These are phyloP conservation scores for Branchinecta sandiegonensis DNA, from an alignment of 2,888 invertebrate genomes.

Conservation along the genomic window DNA sequence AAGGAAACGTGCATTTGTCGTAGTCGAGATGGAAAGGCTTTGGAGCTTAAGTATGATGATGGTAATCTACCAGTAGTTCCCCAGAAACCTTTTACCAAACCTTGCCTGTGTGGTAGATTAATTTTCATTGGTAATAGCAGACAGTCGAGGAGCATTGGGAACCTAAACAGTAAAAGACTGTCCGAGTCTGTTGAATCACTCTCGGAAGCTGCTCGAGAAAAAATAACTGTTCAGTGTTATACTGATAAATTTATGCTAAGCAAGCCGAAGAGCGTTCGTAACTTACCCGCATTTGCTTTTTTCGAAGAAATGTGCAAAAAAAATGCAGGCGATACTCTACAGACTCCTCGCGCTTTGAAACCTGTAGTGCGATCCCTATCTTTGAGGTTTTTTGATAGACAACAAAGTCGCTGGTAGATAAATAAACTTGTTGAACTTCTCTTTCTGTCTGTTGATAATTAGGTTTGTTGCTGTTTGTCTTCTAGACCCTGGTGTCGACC, in stretches of 20 bases:
- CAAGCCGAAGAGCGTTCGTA: background rate
- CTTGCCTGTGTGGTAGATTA: background rate
- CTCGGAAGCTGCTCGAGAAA: background rate
- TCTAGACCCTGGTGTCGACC: too few species aligned
- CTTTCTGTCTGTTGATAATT: too few species aligned
- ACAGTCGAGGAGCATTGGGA: background rate
- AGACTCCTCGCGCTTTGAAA: too few species aligned
- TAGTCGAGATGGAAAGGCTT: background rate
- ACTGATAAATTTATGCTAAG: background rate
- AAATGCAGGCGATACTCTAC: background rate
- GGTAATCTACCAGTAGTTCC: background rate
- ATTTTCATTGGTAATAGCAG: background rate
- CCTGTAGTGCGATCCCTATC: too few species aligned
- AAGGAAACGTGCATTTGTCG: constrained; percentile 3
- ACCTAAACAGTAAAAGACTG: background rate
- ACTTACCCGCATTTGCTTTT: constrained; percentile 9
- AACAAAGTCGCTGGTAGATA: too few species aligned
- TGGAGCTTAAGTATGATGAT: constrained; percentile 12
- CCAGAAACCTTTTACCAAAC: too few species aligned
- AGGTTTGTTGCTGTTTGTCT: too few species aligned
- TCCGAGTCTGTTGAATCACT: background rate
- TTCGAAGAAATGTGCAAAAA: constrained; percentile 8
- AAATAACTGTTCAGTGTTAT: constrained; percentile 1
- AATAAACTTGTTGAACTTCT: too few species aligned
- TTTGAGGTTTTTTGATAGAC: too few species aligned